phyloP scores from a whole-genome alignment of 2,113 vertebrate genomes.

The Heptranchias perlo region DNA sequence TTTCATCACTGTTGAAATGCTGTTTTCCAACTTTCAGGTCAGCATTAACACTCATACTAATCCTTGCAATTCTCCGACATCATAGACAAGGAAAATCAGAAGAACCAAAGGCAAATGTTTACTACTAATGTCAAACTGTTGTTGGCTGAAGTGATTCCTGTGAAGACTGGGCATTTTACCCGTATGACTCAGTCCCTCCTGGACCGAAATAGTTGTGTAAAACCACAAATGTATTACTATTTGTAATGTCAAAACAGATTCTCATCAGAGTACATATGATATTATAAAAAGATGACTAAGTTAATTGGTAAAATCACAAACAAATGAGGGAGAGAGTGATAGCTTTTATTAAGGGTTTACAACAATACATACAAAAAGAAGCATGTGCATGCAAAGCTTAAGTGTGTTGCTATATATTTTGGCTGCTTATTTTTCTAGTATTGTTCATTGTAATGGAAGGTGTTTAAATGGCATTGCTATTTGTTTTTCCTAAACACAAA shows the following conservation, averaged over 20 bases:
- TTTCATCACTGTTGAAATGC: not conserved
- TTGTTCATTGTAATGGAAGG: not conserved
- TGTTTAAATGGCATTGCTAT: not conserved
- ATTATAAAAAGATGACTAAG: not conserved
- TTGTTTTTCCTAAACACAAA: not conserved
- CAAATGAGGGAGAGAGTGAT: not conserved
- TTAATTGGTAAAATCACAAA: not conserved
- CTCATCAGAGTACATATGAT: not conserved
- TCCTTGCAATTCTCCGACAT: not conserved
- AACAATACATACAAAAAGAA: not conserved
- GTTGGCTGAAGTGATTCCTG: not conserved
- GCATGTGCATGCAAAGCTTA: not conserved
- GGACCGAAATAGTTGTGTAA: constrained; percentile 21
- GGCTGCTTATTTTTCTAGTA: not conserved
- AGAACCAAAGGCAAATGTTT: not conserved
- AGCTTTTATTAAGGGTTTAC: not conserved
- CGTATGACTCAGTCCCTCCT: constrained; percentile 29
- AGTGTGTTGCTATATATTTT: not conserved
- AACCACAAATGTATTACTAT: constrained; percentile 26
- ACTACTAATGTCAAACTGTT: not conserved
- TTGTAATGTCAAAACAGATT: not conserved
- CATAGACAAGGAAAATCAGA: not conserved
- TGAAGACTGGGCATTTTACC: not conserved
- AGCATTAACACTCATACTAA: not conserved
- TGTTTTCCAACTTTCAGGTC: constrained; percentile 13